Percentiles rank a stretch among this genome's conserved stretches.
These are phyloP conservation scores for Odiellus spinosus DNA, from an alignment of 2,888 invertebrate genomes.

Conservation along the genomic window DNA sequence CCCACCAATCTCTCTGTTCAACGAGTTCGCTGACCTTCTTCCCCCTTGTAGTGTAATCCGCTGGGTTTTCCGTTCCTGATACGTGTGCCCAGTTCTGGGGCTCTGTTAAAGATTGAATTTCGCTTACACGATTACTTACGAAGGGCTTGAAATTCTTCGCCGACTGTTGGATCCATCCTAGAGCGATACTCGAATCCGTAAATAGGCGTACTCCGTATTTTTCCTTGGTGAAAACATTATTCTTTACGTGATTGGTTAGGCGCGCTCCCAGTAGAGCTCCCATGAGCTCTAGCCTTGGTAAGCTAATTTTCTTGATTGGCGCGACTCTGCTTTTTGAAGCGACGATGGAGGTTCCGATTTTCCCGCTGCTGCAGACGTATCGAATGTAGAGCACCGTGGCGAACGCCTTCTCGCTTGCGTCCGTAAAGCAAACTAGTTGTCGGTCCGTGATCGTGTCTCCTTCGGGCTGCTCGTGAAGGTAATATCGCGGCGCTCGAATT, in stretches of 20 bases:
- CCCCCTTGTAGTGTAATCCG: neutral
- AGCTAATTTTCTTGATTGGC: neutral
- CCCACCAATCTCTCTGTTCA: too few species aligned
- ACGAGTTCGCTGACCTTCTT: too few species aligned
- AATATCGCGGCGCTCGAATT: too few species aligned
- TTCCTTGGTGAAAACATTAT: neutral
- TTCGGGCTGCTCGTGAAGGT: too few species aligned
- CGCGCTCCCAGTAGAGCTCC: neutral
- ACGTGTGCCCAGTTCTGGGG: constrained; percentile 1
- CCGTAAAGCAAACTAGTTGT: neutral
- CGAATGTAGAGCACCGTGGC: neutral
- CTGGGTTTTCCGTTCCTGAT: neutral
- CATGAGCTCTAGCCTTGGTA: constrained; percentile 1
- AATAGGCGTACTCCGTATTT: neutral
- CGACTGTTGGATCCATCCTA: constrained; percentile 1
- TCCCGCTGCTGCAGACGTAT: neutral
- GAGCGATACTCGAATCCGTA: neutral
- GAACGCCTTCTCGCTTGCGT: constrained; percentile 2
- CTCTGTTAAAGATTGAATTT: neutral
- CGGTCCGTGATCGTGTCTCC: too few species aligned
- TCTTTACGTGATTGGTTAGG: neutral
- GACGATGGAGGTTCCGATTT: neutral
- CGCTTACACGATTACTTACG: neutral
- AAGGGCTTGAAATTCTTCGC: neutral
- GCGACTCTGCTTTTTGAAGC: constrained; percentile 2